phyloP scores from a whole-genome alignment of 2,113 vertebrate genomes.

The Microtus richardsoni region DNA sequence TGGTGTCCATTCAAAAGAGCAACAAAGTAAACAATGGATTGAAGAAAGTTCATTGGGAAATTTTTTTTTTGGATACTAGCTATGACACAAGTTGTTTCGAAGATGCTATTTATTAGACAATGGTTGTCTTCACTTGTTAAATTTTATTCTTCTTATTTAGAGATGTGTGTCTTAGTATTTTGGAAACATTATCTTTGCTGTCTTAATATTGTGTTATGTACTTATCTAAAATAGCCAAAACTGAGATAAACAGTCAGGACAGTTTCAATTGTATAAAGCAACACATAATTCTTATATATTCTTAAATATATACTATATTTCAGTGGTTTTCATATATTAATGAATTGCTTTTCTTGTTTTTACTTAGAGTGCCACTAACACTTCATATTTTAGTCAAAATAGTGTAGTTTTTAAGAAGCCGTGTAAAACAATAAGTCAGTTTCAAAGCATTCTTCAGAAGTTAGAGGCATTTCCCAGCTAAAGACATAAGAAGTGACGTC shows the following conservation, averaged over 20 bases:
- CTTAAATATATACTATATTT: too few relatives aligned
- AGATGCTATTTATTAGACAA: neutral
- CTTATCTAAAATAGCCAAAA: constrained; percentile 25
- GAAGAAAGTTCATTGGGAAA: neutral
- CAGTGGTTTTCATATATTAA: constrained; percentile 40
- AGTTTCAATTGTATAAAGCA: constrained; percentile 13
- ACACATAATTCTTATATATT: constrained; percentile 33
- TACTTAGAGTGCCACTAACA: neutral
- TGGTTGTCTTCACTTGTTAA: neutral
- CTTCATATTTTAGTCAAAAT: constrained; percentile 52
- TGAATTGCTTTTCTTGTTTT: neutral
- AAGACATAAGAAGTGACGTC: neutral
- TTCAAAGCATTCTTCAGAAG: constrained; percentile 48
- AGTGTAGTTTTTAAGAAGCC: constrained; percentile 1
- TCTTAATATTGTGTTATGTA: neutral
- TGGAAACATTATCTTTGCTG: neutral
- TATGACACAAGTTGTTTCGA: neutral
- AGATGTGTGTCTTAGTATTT: neutral
- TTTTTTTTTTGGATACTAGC: neutral
- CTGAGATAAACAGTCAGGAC: constrained; percentile 5
- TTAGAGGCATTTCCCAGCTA: constrained; percentile 26
- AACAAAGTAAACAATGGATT: neutral
- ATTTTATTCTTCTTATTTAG: neutral
- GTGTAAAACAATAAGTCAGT: constrained; percentile 16
- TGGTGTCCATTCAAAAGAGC: neutral